Evolutionary conservation across 1,140 invertebrate species (phyloP), one percentile per base, ranked within the genome.

Genomic region (Camponotus pennsylvanicus): DNA sequence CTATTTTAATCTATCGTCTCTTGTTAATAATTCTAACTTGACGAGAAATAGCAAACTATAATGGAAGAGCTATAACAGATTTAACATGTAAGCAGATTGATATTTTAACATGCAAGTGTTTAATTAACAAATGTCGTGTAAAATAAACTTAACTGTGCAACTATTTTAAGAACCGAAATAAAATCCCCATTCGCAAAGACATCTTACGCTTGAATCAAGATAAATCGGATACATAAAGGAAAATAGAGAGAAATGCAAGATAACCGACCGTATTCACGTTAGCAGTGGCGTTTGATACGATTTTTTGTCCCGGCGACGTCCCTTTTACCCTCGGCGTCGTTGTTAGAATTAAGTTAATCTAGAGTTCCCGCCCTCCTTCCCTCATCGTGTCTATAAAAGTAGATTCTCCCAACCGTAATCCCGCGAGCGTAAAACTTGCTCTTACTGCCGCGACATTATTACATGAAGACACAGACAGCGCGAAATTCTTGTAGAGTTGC

Each of bases 311-410:
- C 9, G 69, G 11, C 69, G 69, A 45, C 40, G 40, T 80, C 57
- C 79, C 79, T 83, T 83, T 83, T 83, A 83, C 55, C 55, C 42
- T 45, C n/a, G 79, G 55, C 69, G 79, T 45, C 55, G 79, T 69
- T 75, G 79, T 73, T 83, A 75, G 79, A 83, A 83, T 83, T 83
- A 83, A 83, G 69, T 83, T 83, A 83, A 83, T 83, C 69, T 70
- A 8, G 69, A 59, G 78, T 80, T 83, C 67, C 32, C 40, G 15
- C 55, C 11, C 34, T 7, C n/a, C 9, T 37, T 11, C 64, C 13
- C 40, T 32, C 69, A 15, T 70, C 69, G 21, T 70, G 55, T 83
- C 79, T 83, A 83, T 83, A 83, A 83, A 83, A 75, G 79, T 83
- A 83, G 79, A 83, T 83, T 73, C 32, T 49, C 79, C 69, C 69